phyloP scores from a whole-genome alignment of 2,888 invertebrate genomes.

The Dryobota labecula region DNA sequence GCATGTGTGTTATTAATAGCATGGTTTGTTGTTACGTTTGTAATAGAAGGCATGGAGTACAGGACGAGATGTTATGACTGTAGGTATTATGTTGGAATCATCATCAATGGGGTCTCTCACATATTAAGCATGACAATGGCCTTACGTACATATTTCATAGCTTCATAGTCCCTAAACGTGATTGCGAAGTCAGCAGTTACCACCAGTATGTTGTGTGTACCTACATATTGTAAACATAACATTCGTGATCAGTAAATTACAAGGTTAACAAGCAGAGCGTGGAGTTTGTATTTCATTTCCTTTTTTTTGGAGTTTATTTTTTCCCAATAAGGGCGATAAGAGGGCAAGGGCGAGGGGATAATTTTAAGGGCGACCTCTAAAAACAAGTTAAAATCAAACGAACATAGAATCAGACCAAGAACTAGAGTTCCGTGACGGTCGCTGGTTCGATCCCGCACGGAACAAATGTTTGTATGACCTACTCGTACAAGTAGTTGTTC shows the following conservation, averaged over 20 bases:
- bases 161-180: not conserved
- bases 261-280: not conserved
- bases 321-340: not conserved
- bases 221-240: not conserved
- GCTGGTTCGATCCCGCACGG: no score
- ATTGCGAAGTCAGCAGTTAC: not conserved
- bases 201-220: not conserved
- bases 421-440: no score
- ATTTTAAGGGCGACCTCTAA: not conserved
- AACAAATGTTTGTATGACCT: no score
- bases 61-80: not conserved
- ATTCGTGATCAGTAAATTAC: not conserved
- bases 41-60: not conserved
- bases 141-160: not conserved
- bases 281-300: not conserved
- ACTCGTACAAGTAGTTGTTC: no score
- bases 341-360: no score
- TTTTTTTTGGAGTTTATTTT: not conserved
- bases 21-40: conserved; percentile 15
- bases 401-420: not conserved
- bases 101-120: not conserved
- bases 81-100: not conserved
- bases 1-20: not conserved
- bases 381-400: not conserved
- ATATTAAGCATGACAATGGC: not conserved